These are phyloP conservation scores for Trochalopteron elliotii DNA, from an alignment of 2,113 vertebrate genomes.

Conservation along the genomic window DNA sequence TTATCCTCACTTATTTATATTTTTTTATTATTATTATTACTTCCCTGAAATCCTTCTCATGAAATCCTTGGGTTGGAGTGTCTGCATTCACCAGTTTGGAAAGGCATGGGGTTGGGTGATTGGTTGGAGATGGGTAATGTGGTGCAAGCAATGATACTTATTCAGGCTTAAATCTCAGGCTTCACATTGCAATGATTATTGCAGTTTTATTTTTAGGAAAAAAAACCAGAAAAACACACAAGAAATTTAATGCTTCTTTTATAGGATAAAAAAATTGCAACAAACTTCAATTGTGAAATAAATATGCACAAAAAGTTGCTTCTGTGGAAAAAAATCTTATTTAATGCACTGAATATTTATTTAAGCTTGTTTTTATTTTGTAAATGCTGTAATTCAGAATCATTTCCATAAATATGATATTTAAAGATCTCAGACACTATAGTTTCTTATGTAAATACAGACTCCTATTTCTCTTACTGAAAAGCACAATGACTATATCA, in stretches of 20 bases:
- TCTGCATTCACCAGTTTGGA: not conserved
- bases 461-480: conserved; percentile 73
- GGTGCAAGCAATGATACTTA: conserved; percentile 62
- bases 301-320: conserved; percentile 75
- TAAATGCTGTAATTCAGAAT: conserved; percentile 82
- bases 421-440: conserved; percentile 83
- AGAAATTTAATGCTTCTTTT: conserved; percentile 80
- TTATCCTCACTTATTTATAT: conserved; percentile 22
- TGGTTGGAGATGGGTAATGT: not conserved
- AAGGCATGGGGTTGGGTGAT: not conserved
- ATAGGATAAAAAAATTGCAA: conserved; percentile 72
- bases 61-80: not conserved
- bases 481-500: conserved; percentile 71
- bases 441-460: conserved; percentile 84
- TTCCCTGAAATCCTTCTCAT: not conserved
- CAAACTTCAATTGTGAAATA: conserved; percentile 64
- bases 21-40: not conserved
- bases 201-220: conserved; percentile 78
- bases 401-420: conserved; percentile 87
- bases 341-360: conserved; percentile 83
- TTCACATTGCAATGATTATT: conserved; percentile 80
- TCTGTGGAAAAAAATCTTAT: conserved; percentile 76
- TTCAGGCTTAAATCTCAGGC: conserved; percentile 91
- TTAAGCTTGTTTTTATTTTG: conserved; percentile 94
- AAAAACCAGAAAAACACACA: not conserved